A percentile compares a stretch with the other conserved stretches of the same genome.
Evolutionary conservation across 1,140 invertebrate species (phyloP).

Genomic region (Stegodyphus dumicola): DNA sequence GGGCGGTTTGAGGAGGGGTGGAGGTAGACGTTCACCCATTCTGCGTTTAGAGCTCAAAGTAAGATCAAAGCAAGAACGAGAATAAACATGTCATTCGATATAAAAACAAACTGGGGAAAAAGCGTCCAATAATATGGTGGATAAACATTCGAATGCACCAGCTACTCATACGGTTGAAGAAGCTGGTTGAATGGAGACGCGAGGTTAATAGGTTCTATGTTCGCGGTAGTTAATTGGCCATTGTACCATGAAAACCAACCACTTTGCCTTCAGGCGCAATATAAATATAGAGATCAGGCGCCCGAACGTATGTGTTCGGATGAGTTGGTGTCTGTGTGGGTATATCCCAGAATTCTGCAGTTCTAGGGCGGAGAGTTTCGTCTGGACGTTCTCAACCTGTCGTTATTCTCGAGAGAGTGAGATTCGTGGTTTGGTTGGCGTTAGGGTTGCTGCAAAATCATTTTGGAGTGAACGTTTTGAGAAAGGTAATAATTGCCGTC

Average conservation of each 20-base stretch:
- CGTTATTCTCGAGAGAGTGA: slow-evolving; percentile 48
- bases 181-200: slow-evolving; percentile 22
- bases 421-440: slow-evolving; percentile 42
- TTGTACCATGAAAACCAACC: slow-evolving; percentile 52
- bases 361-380: slow-evolving; percentile 31
- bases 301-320: neutral
- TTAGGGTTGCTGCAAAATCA: slow-evolving; percentile 23
- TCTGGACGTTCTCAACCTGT: slow-evolving; percentile 15
- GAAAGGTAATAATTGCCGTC: neutral
- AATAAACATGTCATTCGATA: slow-evolving; percentile 12
- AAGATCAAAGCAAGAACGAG: slow-evolving; percentile 28
- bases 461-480: slow-evolving; percentile 23
- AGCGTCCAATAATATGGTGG: slow-evolving; percentile 3
- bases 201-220: slow-evolving; percentile 40
- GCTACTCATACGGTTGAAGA: slow-evolving; percentile 47
- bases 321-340: slow-evolving; percentile 2
- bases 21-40: neutral
- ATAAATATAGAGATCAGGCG: slow-evolving; percentile 24
- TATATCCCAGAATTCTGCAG: neutral
- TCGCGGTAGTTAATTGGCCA: slow-evolving; percentile 56
- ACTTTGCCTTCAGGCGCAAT: slow-evolving; percentile 26
- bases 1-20: neutral
- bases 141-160: slow-evolving; percentile 6
- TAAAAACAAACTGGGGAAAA: slow-evolving; percentile 30
- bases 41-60: slow-evolving; percentile 21